Percentiles rank a stretch among this genome's conserved stretches.
These are phyloP conservation scores for Python bivittatus DNA, from an alignment of 2,113 vertebrate species.

Conservation along the genomic window DNA sequence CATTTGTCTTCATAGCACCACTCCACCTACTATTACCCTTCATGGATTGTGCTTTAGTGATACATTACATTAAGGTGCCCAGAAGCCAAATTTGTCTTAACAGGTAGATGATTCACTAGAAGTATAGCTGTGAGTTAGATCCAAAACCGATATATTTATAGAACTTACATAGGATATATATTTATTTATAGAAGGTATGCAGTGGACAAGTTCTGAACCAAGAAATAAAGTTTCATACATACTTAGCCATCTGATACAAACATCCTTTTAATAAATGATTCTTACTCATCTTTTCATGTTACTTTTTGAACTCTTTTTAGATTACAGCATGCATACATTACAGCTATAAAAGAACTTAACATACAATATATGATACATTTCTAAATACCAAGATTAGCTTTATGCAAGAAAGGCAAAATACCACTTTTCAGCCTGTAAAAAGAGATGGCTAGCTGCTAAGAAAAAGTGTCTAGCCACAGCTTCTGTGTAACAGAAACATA, in stretches of 20 bases:
- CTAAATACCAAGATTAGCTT: not conserved
- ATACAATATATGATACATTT: not conserved
- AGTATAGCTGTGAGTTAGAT: not conserved
- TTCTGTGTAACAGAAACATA: not conserved
- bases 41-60: not conserved
- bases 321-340: not conserved
- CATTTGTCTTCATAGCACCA: not conserved
- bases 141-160: not conserved
- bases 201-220: not conserved
- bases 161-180: not conserved
- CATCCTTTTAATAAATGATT: not conserved
- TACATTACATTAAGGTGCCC: not conserved
- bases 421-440: not conserved
- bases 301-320: not conserved
- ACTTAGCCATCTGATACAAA: not conserved
- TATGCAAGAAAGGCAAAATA: not conserved
- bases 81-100: constrained; percentile 7
- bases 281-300: not conserved
- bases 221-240: not conserved
- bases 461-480: not conserved
- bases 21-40: not conserved
- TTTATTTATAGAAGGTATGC: not conserved
- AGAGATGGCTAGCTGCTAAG: not conserved
- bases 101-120: not conserved
- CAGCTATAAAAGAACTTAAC: not conserved